Evolutionary conservation across 1,140 invertebrate species (phyloP).

Genomic region (Philotrypesis tridentata): DNA sequence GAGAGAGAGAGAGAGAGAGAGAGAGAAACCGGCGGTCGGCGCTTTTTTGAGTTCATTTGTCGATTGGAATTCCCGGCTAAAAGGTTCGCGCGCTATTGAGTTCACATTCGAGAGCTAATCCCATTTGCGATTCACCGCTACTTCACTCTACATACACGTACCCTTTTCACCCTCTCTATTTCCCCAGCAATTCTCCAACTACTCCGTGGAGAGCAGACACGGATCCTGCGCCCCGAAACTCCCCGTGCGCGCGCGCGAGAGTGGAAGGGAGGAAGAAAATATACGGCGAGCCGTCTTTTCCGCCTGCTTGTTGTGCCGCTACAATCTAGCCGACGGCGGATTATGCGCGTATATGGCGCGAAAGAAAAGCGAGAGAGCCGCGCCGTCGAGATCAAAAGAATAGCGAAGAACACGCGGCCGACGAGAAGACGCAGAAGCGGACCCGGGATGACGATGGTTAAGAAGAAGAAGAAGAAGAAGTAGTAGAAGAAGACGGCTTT

Average conservation of each 20-base stretch:
- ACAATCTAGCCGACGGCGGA: background rate
- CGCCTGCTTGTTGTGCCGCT: background rate
- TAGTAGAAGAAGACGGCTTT: background rate
- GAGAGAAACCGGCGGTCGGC: background rate
- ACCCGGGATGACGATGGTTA: no score
- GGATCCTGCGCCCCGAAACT: background rate
- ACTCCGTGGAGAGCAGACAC: background rate
- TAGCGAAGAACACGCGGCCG: no score
- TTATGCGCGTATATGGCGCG: background rate
- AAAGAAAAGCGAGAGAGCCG: background rate
- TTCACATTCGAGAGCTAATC: slow-evolving; percentile 61
- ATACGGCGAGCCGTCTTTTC: background rate
- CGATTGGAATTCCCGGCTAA: background rate
- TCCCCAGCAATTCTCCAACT: slow-evolving; percentile 41
- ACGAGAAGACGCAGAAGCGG: background rate
- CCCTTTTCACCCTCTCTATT: background rate
- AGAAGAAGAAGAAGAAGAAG: background rate
- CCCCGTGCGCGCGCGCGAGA: background rate
- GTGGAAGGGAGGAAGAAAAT: background rate
- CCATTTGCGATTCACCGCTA: slow-evolving; percentile 56
- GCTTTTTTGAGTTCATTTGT: background rate
- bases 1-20: background rate
- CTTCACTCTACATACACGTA: background rate
- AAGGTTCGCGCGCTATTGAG: slow-evolving; percentile 1
- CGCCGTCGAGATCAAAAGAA: slow-evolving; percentile 14